These are phyloP conservation scores for Perizoma affinitatum DNA, from an alignment of 2,888 invertebrate genomes.

Conservation along the genomic window DNA sequence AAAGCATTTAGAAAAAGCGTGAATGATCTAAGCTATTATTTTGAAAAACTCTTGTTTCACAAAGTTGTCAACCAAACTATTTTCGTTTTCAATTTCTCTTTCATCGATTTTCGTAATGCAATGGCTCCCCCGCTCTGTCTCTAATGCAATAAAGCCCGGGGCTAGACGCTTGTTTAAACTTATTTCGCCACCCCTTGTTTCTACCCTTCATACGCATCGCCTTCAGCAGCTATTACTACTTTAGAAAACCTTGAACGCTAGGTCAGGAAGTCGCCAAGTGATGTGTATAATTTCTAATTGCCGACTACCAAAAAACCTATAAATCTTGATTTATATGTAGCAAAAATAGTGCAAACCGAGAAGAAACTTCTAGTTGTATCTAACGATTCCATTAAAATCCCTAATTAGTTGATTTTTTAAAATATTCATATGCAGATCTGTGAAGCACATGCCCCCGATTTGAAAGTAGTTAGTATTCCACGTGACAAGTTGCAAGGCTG, in stretches of 20 bases:
- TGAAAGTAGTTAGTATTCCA: too few species aligned
- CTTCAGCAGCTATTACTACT: constrained; percentile 7
- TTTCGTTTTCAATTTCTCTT: constrained; percentile 15
- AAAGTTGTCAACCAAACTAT: background rate
- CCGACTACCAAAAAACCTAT: too few species aligned
- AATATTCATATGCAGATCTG: too few species aligned
- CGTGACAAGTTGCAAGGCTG: too few species aligned
- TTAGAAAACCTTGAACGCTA: background rate
- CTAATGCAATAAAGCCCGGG: constrained; percentile 66
- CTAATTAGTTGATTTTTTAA: too few species aligned
- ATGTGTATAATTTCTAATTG: background rate
- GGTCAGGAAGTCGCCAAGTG: background rate
- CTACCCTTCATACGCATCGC: constrained; percentile 11
- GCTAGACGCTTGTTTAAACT: constrained; percentile 59
- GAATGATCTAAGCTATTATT: background rate
- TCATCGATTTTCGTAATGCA: constrained; percentile 22
- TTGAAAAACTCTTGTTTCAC: background rate
- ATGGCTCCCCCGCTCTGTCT: constrained; percentile 40
- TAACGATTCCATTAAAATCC: too few species aligned
- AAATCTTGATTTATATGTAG: too few species aligned
- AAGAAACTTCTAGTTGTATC: too few species aligned
- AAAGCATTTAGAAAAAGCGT: too few species aligned
- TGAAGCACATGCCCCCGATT: too few species aligned
- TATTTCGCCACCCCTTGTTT: constrained; percentile 46
- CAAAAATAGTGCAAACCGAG: too few species aligned